phyloP scores from a whole-genome alignment of 2,797 vertebrate species.

The Triplophysa bombifrons region DNA sequence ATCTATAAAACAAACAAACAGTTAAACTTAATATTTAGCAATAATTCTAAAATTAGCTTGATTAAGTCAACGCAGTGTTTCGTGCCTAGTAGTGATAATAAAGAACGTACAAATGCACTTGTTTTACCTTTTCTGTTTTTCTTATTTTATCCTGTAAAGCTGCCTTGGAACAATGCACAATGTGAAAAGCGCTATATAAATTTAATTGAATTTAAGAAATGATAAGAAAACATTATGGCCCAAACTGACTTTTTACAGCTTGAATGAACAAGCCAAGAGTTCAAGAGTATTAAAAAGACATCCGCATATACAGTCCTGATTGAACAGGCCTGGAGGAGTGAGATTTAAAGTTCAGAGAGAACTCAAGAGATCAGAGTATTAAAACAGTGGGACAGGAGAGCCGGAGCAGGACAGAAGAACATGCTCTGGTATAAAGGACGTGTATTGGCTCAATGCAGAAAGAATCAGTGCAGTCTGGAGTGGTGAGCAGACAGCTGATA shows the following conservation, averaged over 20 bases:
- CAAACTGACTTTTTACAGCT: not conserved
- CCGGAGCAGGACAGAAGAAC: slow-evolving; percentile 28
- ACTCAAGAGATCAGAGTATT: slow-evolving; percentile 26
- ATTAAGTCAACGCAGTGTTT: not conserved
- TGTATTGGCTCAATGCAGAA: slow-evolving; percentile 2
- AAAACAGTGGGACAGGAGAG: not conserved
- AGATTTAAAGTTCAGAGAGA: slow-evolving; percentile 18
- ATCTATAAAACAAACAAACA: not conserved
- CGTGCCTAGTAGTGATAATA: not conserved
- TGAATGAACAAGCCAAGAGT: not conserved
- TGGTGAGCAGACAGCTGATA: slow-evolving; percentile 1
- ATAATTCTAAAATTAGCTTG: not conserved
- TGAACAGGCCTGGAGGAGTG: slow-evolving; percentile 22
- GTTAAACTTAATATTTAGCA: not conserved
- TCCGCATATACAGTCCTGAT: not conserved
- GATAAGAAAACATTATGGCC: too few species aligned
- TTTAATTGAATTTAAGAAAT: too few species aligned
- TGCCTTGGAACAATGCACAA: too few species aligned
- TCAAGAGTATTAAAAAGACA: slow-evolving; percentile 1
- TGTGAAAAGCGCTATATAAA: too few species aligned
- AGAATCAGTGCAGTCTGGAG: slow-evolving; percentile 12
- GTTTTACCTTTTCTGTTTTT: too few species aligned
- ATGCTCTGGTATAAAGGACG: not conserved
- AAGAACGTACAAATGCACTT: too few species aligned
- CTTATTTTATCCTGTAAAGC: too few species aligned